Evolutionary conservation across 2,797 vertebrate species (phyloP).

Genomic region (Danio albolineatus): DNA sequence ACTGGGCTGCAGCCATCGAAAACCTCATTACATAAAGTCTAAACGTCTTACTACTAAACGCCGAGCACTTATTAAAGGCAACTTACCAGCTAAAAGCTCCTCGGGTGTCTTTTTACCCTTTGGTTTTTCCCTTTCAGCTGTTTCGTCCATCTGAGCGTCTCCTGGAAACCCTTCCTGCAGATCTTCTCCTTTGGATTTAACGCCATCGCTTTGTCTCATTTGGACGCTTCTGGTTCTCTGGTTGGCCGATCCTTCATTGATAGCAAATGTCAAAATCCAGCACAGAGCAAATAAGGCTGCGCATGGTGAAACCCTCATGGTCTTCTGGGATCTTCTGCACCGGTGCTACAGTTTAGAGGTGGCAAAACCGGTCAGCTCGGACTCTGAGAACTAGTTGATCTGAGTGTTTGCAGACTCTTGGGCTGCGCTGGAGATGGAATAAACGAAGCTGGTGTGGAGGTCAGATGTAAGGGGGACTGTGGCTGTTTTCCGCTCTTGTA

Average conservation of each 20-base stretch:
- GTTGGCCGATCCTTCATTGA: slow-evolving; percentile 24
- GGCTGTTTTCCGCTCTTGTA: slow-evolving; percentile 46
- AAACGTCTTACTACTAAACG: not conserved
- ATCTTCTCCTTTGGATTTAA: slow-evolving; percentile 37
- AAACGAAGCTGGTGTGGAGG: slow-evolving; percentile 13
- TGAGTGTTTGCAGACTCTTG: slow-evolving; percentile 9
- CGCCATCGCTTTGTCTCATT: not conserved
- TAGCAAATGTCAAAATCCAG: slow-evolving; percentile 50
- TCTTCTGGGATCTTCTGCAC: slow-evolving; percentile 20
- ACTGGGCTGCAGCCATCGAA: not conserved
- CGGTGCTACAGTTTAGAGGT: not conserved
- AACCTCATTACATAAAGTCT: not conserved
- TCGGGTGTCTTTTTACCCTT: slow-evolving; percentile 62
- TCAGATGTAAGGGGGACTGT: slow-evolving; percentile 21
- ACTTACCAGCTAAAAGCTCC: slow-evolving; percentile 62
- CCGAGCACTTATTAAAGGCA: not conserved
- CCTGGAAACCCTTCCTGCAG: slow-evolving; percentile 21
- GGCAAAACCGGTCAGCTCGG: not conserved
- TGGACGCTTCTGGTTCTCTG: slow-evolving; percentile 34
- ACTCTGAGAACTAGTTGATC: not conserved
- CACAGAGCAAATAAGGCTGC: slow-evolving; percentile 56
- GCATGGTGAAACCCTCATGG: slow-evolving; percentile 39
- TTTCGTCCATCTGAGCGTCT: slow-evolving; percentile 53
- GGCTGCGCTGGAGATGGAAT: slow-evolving; percentile 31
- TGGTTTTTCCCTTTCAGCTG: slow-evolving; percentile 50